Conservation (phyloP, 2,888 invertebrate species). For the Rugalucina vietnamica region DNA sequence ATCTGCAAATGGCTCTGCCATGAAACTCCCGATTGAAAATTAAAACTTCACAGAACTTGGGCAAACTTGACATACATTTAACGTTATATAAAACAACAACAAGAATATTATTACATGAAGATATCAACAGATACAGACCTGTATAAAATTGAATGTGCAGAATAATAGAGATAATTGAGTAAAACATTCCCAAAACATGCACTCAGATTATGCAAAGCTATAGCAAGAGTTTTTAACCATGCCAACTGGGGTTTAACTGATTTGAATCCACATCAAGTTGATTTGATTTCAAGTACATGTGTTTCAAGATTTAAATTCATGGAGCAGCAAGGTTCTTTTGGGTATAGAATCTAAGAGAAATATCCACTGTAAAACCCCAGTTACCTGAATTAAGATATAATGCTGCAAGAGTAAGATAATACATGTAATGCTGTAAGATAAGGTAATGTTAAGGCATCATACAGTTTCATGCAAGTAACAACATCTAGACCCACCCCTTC, state of each 20-base stretch:
- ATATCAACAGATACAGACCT: background rate
- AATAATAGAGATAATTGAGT: background rate
- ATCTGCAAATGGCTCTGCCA: too few species aligned
- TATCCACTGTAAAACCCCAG: background rate
- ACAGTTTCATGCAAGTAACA: background rate
- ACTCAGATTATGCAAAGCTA: background rate
- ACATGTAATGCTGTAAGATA: too few species aligned
- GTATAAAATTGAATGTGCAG: background rate
- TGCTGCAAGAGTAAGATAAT: background rate
- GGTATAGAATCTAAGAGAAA: too few species aligned
- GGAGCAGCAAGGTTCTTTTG: too few species aligned
- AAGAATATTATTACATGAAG: background rate
- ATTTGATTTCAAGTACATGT: too few species aligned
- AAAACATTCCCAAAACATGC: background rate
- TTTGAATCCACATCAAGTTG: too few species aligned
- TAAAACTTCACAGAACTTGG: too few species aligned
- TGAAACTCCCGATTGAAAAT: too few species aligned
- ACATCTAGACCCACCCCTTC: conserved; percentile 6
- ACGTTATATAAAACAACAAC: too few species aligned
- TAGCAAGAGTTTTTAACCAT: background rate
- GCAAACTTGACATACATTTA: too few species aligned
- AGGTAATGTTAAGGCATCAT: too few species aligned
- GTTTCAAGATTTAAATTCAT: too few species aligned
- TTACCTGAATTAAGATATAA: background rate
- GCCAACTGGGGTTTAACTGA: background rate